Evolutionary conservation across 2,797 vertebrate genomes (phyloP), one percentile per base, ranked within the genome.

Genomic region (Macrochelys suwanniensis): DNA sequence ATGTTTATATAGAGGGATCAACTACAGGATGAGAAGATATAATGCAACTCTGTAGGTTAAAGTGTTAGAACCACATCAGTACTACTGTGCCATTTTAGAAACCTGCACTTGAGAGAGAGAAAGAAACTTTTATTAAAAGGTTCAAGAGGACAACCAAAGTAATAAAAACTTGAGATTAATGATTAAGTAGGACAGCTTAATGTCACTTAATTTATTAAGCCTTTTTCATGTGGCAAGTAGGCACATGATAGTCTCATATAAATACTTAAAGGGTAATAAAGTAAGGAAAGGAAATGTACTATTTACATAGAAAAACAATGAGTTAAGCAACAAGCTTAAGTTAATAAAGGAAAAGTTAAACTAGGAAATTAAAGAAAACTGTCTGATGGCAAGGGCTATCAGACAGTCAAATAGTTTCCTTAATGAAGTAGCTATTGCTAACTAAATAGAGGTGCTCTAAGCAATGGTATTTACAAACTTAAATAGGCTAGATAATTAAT

Each of bases 371-470:
- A 96, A 33, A 42, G 79, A 85, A 92, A 96, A 92, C 10, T 47
- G 89, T 96, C 94, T 95, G 71, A 89, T 89, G 82, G 19, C 65
- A 94, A 92, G 84, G 65, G 31, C 76, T 89, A 92, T 68, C 31
- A 71, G 88, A 56, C 78, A 82, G 74, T 91, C 83, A 57, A 65
- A 86, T 21, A 82, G 11, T 74, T 96, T 95, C 56, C 53, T 82
- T 93, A 95, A 97, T 92, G 92, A 97, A 71, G 57, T 53, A 96
- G 47, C 92, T 96, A 85, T 54, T 89, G 77, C 51, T 94, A 89
- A 96, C 88, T 47, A 91, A 93, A 28, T 33, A 96, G 26, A 16
- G 17, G 74, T 90, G 68, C 88, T 89, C 85, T 92, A 94, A 89
- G 78, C 85, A 93, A 84, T 45, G 53, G 51, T 88, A 92, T 88